These are phyloP conservation scores for Ceratothoa steindachneri DNA, from an alignment of 2,888 invertebrate genomes.

Conservation along the genomic window DNA sequence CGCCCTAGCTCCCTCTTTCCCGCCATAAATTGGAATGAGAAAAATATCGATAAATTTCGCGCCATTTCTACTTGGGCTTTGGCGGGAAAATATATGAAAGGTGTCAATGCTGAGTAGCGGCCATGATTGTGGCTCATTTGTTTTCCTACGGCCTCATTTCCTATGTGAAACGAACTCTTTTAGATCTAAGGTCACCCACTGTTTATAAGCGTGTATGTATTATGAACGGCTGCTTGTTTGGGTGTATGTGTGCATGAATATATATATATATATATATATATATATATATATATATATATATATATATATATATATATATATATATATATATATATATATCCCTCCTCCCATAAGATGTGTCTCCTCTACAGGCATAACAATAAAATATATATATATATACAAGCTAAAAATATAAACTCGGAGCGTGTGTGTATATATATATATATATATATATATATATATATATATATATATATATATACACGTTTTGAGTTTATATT, in stretches of 20 bases:
- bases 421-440: background rate
- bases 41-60: slow-evolving; percentile 13
- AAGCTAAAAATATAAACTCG: too few species aligned
- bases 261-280: background rate
- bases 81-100: slow-evolving; percentile 13
- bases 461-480: background rate
- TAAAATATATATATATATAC: background rate
- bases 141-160: slow-evolving; percentile 7
- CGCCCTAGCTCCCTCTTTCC: too few species aligned
- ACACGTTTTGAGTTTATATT: too few species aligned
- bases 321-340: background rate
- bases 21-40: slow-evolving; percentile 11
- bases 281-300: background rate
- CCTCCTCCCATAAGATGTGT: too few species aligned
- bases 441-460: background rate
- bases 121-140: slow-evolving; percentile 9
- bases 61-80: slow-evolving; percentile 10
- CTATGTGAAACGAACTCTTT: slow-evolving; percentile 11
- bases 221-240: background rate
- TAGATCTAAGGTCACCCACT: background rate
- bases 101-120: slow-evolving; percentile 8
- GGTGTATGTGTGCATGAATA: background rate
- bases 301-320: background rate
- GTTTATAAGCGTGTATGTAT: background rate
- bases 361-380: too few species aligned